Conservation (phyloP, 2,888 invertebrate genomes). For the Stramonita haemastoma region DNA sequence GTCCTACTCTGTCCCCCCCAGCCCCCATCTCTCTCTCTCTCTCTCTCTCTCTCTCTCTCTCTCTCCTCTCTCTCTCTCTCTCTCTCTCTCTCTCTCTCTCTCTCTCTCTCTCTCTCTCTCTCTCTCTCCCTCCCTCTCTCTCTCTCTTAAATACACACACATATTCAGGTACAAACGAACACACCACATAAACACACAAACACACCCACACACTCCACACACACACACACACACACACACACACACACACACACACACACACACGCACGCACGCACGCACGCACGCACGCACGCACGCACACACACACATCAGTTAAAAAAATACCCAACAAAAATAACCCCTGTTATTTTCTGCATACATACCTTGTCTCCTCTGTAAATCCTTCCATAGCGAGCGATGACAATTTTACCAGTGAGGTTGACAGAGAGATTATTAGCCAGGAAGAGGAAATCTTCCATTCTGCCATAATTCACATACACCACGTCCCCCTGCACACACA, state of each 20-base stretch:
- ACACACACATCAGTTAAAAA: background rate
- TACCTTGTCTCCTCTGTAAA: slow-evolving; percentile 79
- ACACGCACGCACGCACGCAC: background rate
- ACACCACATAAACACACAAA: no score
- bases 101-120: no score
- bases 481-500: slow-evolving; percentile 66
- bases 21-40: no score
- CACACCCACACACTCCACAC: background rate
- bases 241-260: slow-evolving; percentile 1
- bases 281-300: background rate
- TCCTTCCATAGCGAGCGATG: slow-evolving; percentile 79
- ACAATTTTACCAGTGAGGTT: slow-evolving; percentile 78
- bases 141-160: no score
- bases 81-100: no score
- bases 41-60: no score
- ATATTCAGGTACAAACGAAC: no score
- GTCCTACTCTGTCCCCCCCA: no score
- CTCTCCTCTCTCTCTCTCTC: no score
- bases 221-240: slow-evolving; percentile 1
- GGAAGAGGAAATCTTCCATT: slow-evolving; percentile 75
- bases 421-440: slow-evolving; percentile 69
- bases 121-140: no score
- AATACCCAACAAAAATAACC: no score
- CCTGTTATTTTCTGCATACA: background rate
- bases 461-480: slow-evolving; percentile 79